A percentile compares a stretch with the other conserved stretches of the same genome.
Conservation (phyloP, 2,797 vertebrate genomes). For the Pseudochaenichthys georgianus region DNA sequence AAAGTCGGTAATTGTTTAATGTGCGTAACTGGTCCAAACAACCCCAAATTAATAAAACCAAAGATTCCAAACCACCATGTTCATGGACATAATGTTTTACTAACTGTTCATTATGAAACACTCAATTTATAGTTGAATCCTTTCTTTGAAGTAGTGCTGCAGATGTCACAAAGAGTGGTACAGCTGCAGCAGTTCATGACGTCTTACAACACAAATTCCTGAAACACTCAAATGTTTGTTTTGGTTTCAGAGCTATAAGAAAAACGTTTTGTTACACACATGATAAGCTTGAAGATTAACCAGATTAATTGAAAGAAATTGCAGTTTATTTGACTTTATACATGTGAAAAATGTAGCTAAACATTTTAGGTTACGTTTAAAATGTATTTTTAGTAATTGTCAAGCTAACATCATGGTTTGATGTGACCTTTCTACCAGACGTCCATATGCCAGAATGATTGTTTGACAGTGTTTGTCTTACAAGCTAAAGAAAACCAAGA, state of each 20-base stretch:
- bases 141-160: constrained; percentile 6
- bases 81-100: not conserved
- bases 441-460: not conserved
- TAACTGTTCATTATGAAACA: not conserved
- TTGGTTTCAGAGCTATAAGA: not conserved
- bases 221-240: constrained; percentile 1
- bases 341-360: not conserved
- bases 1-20: not conserved
- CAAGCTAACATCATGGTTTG: not conserved
- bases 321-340: not conserved
- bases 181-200: not conserved
- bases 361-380: not conserved
- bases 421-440: constrained; percentile 4
- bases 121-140: not conserved
- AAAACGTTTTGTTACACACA: not conserved
- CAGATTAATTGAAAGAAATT: not conserved
- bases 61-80: not conserved
- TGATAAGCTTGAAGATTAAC: not conserved
- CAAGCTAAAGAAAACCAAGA: constrained; percentile 11
- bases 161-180: constrained; percentile 11
- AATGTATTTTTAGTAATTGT: not conserved
- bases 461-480: not conserved
- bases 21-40: not conserved
- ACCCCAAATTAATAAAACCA: not conserved
- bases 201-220: not conserved